A percentile compares a stretch with the other conserved stretches of the same genome.
Evolutionary conservation across 2,797 vertebrate species (phyloP).

Genomic region (Alca torda): DNA sequence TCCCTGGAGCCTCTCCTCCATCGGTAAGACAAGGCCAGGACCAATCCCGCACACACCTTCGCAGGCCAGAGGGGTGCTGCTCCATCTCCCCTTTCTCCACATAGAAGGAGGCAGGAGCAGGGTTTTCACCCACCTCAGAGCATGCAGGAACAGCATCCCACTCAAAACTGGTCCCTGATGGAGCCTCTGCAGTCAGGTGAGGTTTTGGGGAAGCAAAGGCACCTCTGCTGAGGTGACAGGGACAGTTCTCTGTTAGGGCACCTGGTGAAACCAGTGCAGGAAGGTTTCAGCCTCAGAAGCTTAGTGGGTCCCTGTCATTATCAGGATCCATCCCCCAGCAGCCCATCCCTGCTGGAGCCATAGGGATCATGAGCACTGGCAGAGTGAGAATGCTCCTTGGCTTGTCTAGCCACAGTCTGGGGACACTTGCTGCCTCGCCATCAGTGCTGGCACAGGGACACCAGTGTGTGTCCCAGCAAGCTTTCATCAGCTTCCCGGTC

Average conservation of each 20-base stretch:
- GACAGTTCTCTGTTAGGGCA: neutral
- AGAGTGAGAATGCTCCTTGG: neutral
- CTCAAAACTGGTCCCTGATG: neutral
- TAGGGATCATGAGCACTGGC: neutral
- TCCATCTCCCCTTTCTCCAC: neutral
- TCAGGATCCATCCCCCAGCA: neutral
- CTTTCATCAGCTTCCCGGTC: neutral
- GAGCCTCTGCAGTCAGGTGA: neutral
- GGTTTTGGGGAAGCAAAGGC: accelerated
- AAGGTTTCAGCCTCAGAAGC: neutral
- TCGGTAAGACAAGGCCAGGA: neutral
- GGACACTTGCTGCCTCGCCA: neutral
- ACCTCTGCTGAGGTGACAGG: accelerated
- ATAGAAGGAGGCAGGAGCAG: neutral
- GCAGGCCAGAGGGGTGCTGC: neutral
- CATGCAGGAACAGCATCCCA: neutral
- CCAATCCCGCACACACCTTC: neutral
- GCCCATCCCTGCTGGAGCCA: neutral
- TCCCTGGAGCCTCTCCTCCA: neutral
- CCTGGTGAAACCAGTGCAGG: neutral
- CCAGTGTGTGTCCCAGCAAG: neutral
- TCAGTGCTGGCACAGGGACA: neutral
- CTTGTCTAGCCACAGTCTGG: accelerated
- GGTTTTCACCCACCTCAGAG: neutral
- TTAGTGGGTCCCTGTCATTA: neutral